phyloP scores from a whole-genome alignment of 2,797 vertebrate species.

The Sebastes cheni region DNA sequence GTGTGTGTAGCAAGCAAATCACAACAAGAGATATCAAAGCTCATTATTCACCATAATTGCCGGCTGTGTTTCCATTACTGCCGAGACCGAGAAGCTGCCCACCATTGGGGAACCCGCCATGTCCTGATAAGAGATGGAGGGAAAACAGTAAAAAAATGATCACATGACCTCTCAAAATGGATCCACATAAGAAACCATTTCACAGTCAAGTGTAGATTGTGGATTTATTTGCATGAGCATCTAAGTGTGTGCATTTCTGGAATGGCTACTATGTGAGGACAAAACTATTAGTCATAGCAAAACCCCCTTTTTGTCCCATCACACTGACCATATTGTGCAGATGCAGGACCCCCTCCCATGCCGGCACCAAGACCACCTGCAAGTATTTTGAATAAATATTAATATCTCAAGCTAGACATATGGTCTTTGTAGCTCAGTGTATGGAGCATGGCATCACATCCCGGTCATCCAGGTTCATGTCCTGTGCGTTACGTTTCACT shows the following conservation, averaged over 20 bases:
- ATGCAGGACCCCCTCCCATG: constrained; percentile 22
- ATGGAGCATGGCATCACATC: neutral
- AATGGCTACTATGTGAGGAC: neutral
- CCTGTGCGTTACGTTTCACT: no score
- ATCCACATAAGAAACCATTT: neutral
- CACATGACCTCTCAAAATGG: neutral
- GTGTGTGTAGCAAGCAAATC: neutral
- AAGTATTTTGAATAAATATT: neutral
- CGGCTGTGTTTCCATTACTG: constrained; percentile 47
- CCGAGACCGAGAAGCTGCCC: constrained; percentile 55
- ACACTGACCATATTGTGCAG: constrained; percentile 46
- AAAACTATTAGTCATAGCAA: neutral
- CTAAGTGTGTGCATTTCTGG: neutral
- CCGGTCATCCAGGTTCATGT: no score
- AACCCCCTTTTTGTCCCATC: neutral
- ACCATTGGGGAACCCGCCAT: constrained; percentile 40
- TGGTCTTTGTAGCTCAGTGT: neutral
- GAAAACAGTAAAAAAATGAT: neutral
- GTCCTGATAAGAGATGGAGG: constrained; percentile 43
- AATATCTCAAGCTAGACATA: neutral
- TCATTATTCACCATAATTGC: constrained; percentile 58
- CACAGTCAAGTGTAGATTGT: neutral
- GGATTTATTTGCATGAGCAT: neutral
- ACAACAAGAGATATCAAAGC: neutral
- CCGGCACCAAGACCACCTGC: constrained; percentile 24